Evolutionary conservation across 2,888 invertebrate genomes (phyloP).

Genomic region (Gymnoscelis rufifasciata): DNA sequence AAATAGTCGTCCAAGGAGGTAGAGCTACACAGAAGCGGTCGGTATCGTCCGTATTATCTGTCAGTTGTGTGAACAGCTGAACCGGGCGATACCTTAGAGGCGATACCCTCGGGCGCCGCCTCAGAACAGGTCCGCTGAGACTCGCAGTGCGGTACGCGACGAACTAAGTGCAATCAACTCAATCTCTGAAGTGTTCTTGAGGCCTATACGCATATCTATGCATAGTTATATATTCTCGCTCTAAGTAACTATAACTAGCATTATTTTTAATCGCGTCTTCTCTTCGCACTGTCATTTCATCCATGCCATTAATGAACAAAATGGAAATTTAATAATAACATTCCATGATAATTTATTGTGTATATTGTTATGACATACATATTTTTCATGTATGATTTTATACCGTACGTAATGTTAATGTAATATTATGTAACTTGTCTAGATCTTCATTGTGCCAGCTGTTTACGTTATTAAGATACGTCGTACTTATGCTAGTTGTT

Average conservation of each 20-base stretch:
- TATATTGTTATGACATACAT: conserved; percentile 74
- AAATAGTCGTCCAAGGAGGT: background rate
- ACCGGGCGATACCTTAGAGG: too few relatives aligned
- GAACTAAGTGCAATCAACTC: conserved; percentile 21
- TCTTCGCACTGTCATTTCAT: conserved; percentile 35
- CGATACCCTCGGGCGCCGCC: background rate
- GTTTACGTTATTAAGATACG: conserved; percentile 68
- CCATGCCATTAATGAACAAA: conserved; percentile 42
- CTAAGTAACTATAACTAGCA: conserved; percentile 38
- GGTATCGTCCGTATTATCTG: background rate
- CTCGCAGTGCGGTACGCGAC: conserved; percentile 16
- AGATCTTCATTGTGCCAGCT: conserved; percentile 78
- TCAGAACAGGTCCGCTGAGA: conserved; percentile 16
- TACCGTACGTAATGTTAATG: conserved; percentile 61
- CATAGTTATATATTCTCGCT: conserved; percentile 26
- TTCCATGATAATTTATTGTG: conserved; percentile 79
- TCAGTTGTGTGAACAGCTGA: background rate
- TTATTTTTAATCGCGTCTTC: conserved; percentile 63
- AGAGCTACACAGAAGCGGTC: background rate
- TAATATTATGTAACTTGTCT: conserved; percentile 67
- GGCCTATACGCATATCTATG: conserved; percentile 43
- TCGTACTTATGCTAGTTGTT: conserved; percentile 75
- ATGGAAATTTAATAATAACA: conserved; percentile 66
- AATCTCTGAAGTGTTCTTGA: conserved; percentile 39
- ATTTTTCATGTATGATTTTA: conserved; percentile 68